Percentiles rank a stretch among this genome's conserved stretches.
phyloP scores from a whole-genome alignment of 2,888 invertebrate species.

The Hartigia nigra region DNA sequence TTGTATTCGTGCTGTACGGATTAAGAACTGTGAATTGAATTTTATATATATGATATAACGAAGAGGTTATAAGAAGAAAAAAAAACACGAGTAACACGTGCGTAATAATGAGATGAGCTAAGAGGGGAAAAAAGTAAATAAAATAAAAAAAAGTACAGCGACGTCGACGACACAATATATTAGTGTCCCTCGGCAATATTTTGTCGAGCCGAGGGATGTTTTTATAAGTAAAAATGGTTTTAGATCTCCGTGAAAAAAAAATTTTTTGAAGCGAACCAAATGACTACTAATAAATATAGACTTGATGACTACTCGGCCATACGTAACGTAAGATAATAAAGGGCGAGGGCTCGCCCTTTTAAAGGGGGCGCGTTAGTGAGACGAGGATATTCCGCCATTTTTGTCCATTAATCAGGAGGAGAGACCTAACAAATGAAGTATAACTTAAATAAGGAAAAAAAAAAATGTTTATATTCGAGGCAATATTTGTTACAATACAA shows the following conservation, averaged over 20 bases:
- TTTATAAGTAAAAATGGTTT: conserved; percentile 59
- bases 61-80: conserved; percentile 21
- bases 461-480: conserved; percentile 62
- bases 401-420: conserved; percentile 45
- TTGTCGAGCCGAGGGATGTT: conserved; percentile 62
- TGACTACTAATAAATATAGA: conserved; percentile 48
- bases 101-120: background rate
- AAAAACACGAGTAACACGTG: conserved; percentile 19
- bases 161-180: conserved; percentile 50
- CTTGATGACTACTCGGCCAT: conserved; percentile 54
- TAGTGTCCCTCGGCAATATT: conserved; percentile 63
- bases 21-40: conserved; percentile 58
- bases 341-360: conserved; percentile 29
- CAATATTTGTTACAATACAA: conserved; percentile 64
- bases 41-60: conserved; percentile 49
- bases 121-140: conserved; percentile 27
- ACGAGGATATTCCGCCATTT: conserved; percentile 39
- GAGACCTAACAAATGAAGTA: conserved; percentile 28
- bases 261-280: conserved; percentile 54
- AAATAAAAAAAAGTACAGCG: conserved; percentile 39
- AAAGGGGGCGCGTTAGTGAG: conserved; percentile 34
- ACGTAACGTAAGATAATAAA: conserved; percentile 48
- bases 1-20: conserved; percentile 49
- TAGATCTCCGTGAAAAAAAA: conserved; percentile 52
- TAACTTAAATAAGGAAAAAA: conserved; percentile 43